Evolutionary conservation across 2,888 invertebrate genomes (phyloP), one percentile per base, ranked within the genome.

Genomic region (Troides aeacus): DNA sequence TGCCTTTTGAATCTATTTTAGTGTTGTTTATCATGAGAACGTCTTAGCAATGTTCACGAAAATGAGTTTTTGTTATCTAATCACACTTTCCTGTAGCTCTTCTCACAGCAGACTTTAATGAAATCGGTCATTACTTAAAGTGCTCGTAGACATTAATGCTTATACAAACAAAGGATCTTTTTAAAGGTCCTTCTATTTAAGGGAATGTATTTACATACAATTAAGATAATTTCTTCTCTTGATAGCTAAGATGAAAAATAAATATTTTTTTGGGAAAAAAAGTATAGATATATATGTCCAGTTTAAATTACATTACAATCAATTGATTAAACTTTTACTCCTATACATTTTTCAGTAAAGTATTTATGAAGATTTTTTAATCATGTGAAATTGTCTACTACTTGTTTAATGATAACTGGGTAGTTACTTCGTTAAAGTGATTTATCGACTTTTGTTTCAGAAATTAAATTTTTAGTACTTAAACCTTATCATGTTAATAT

Each of bases 71-170:
- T 79, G 79, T 84, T 88, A 85, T 85, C 87, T 78, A 80, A 80
- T 80, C 78, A 80, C 78, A 77, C 80, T 83, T 80, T 76, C 81
- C 74, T 77, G 73, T 77, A 78, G 79, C 70, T 67, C 59, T 60
- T 80, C 81, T n/a, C 82, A 83, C 78, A 30, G 80, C 79, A 74
- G 75, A 77, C 76, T 85, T 84, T 89, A 90, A 90, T 90, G 89
- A 90, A 89, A 87, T 89, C 82, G 81, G 85, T 89, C 86, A 89
- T 90, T 89, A 89, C 79, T 77, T 82, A 82, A 86, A 89, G 88
- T 89, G 87, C 83, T 80, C 75, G 78, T 83, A 84, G 79, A 84
- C 79, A 77, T 78, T 78, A 74, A 71, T 71, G 75, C 72, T 78
- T 79, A 78, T 81, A 84, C 85, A 83, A 85, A 18, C 81, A 82